A percentile compares a stretch with the other conserved stretches of the same genome.
phyloP scores from a whole-genome alignment of 2,113 vertebrate genomes.

The Pomatorhinus ruficollis region DNA sequence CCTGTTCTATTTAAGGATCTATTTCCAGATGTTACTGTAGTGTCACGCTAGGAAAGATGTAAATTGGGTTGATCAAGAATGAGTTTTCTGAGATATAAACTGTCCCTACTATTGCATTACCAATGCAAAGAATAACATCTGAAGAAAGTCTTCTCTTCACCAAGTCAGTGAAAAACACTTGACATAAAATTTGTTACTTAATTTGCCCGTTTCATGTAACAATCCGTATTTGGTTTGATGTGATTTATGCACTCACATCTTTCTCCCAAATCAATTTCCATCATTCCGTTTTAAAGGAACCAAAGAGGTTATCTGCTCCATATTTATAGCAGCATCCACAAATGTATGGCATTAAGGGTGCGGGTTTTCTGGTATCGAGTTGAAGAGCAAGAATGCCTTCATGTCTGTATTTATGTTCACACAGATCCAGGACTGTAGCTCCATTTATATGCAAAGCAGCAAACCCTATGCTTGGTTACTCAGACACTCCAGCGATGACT shows the following conservation, averaged over 20 bases:
- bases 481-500: neutral
- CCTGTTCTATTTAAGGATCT: neutral
- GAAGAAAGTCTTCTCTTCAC: neutral
- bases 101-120: neutral
- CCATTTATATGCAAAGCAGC: neutral
- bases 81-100: neutral
- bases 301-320: neutral
- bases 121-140: neutral
- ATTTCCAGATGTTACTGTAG: neutral
- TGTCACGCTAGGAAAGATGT: neutral
- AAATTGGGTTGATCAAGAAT: neutral
- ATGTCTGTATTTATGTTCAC: neutral
- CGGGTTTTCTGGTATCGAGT: neutral
- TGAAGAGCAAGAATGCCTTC: neutral
- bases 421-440: neutral
- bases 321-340: neutral
- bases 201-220: neutral
- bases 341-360: neutral
- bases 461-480: neutral
- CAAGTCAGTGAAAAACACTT: neutral
- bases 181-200: neutral
- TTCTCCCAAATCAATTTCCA: neutral
- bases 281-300: neutral
- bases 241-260: neutral
- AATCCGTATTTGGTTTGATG: neutral